phyloP scores from a whole-genome alignment of 53 echinoderm and acorn worm species.

The Holothuria scabra region DNA sequence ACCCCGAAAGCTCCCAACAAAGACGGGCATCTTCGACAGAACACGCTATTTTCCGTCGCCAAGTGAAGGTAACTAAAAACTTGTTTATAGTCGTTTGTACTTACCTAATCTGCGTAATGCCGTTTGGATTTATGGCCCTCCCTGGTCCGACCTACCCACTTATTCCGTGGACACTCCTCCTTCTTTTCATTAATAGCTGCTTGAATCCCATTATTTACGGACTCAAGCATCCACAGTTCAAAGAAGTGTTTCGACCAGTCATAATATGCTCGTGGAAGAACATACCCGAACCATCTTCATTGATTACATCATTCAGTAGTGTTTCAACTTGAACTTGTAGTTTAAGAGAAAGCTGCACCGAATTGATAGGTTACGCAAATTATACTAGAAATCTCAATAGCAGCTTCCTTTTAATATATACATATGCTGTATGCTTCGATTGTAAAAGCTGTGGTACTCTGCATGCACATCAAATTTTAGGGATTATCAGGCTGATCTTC shows the following conservation, averaged over 20 bases:
- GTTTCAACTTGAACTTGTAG: too few species aligned
- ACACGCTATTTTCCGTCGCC: slow-evolving; percentile 13
- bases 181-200: not conserved
- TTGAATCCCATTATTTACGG: slow-evolving; percentile 28
- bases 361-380: too few species aligned
- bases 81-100: slow-evolving; percentile 55
- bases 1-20: not conserved
- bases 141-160: not conserved
- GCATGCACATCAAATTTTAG: too few species aligned
- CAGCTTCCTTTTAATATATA: too few species aligned
- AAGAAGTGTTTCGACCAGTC: not conserved
- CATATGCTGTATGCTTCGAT: too few species aligned
- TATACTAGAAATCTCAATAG: too few species aligned
- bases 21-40: not conserved
- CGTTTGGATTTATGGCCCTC: slow-evolving; percentile 9
- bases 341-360: too few species aligned
- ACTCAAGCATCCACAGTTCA: slow-evolving; percentile 35
- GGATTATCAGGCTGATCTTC: too few species aligned
- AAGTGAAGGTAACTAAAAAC: slow-evolving; percentile 50
- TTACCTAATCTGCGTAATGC: slow-evolving; percentile 56
- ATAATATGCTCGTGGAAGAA: not conserved
- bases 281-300: not conserved
- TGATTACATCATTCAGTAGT: too few species aligned
- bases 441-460: too few species aligned
- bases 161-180: slow-evolving; percentile 8